Evolutionary conservation across 2,113 vertebrate species (phyloP).

Genomic region (Leptocoma aspasia): DNA sequence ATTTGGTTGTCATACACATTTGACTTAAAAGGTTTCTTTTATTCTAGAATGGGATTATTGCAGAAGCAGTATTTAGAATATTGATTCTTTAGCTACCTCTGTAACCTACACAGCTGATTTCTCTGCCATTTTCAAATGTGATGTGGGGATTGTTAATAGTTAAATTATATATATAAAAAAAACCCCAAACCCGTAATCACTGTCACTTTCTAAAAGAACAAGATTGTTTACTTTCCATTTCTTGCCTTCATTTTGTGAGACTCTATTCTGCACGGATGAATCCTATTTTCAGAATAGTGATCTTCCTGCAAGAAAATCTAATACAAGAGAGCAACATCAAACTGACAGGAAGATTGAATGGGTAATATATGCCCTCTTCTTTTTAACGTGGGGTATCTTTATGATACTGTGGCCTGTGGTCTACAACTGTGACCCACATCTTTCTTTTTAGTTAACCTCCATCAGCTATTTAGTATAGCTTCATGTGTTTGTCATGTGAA

Average conservation of each 20-base stretch:
- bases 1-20: not conserved
- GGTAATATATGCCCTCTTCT: not conserved
- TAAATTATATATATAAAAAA: not conserved
- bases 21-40: not conserved
- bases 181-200: not conserved
- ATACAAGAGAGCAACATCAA: not conserved
- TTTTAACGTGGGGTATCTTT: not conserved
- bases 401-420: not conserved
- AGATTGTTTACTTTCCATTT: not conserved
- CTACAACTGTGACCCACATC: not conserved
- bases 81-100: not conserved
- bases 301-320: not conserved
- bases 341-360: conserved; percentile 8
- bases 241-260: not conserved
- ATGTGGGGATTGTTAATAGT: not conserved
- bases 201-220: not conserved
- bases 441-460: conserved; percentile 31
- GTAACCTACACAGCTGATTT: not conserved
- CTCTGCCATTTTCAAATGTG: not conserved
- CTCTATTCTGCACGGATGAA: not conserved
- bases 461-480: not conserved
- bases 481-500: conserved; percentile 37
- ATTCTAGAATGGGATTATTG: not conserved
- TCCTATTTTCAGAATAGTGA: not conserved
- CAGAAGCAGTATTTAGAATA: not conserved